A percentile compares a stretch with the other conserved stretches of the same genome.
phyloP scores from a whole-genome alignment of 2,113 vertebrate genomes.

The Daphoenositta chrysoptera region DNA sequence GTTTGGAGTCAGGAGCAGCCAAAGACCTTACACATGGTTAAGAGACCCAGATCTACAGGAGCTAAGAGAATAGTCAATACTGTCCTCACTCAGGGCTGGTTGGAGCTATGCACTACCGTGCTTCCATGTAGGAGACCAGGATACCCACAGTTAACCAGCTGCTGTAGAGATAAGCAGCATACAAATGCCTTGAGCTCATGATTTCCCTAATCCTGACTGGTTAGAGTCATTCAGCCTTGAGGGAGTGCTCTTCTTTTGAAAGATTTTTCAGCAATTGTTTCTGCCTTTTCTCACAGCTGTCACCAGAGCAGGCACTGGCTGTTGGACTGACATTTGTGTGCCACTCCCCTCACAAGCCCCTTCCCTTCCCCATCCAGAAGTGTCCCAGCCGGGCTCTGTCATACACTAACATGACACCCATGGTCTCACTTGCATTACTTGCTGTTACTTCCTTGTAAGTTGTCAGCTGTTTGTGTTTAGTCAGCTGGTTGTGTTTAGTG shows the following conservation, averaged over 20 bases:
- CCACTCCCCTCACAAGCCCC: background rate
- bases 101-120: background rate
- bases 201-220: background rate
- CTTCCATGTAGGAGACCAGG: background rate
- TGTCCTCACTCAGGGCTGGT: background rate
- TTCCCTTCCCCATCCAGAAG: background rate
- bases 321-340: background rate
- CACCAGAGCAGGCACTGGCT: background rate
- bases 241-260: background rate
- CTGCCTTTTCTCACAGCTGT: background rate
- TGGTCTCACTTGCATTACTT: background rate
- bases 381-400: fast-evolving
- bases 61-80: background rate
- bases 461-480: background rate
- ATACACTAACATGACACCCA: background rate
- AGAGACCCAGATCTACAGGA: background rate
- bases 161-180: background rate
- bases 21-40: background rate
- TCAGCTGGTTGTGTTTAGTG: background rate
- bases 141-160: background rate
- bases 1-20: background rate
- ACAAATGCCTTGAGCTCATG: background rate
- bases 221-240: background rate
- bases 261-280: background rate
- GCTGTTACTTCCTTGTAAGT: background rate